Percentiles rank a stretch among this genome's conserved stretches.
phyloP scores from a whole-genome alignment of 2,888 invertebrate genomes.

The Nephrocerus scutellatus region DNA sequence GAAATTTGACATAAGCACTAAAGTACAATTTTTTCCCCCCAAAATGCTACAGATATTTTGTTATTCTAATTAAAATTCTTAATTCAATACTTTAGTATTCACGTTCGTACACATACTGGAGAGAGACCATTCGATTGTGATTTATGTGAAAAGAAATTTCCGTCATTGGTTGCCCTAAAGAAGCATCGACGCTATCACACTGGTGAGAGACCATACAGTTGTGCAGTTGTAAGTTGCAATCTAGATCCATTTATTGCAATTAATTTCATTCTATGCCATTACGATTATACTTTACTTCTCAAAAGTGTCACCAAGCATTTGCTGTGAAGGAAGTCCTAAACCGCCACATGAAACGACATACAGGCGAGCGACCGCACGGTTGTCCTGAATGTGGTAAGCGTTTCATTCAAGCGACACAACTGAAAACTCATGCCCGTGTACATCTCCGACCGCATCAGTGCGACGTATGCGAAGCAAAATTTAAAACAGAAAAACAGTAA shows the following conservation, averaged over 20 bases:
- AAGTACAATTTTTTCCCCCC: no score
- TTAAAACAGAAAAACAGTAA: conserved; percentile 41
- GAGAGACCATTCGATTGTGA: conserved; percentile 64
- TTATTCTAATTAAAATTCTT: no score
- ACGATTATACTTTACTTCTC: conserved; percentile 16
- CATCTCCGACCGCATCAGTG: conserved; percentile 69
- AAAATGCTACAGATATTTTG: no score
- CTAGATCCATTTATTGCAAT: conserved; percentile 1
- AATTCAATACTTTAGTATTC: conserved; percentile 48
- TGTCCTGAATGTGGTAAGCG: conserved; percentile 59
- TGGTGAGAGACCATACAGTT: conserved; percentile 61
- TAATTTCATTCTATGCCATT: neutral
- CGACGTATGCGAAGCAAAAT: conserved; percentile 49
- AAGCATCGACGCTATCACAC: conserved; percentile 62
- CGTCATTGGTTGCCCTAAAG: conserved; percentile 67
- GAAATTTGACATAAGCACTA: neutral
- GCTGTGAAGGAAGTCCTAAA: conserved; percentile 77
- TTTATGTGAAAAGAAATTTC: conserved; percentile 61
- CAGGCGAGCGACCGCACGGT: conserved; percentile 43
- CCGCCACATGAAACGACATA: conserved; percentile 65
- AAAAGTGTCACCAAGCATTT: conserved; percentile 68
- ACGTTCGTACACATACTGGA: conserved; percentile 62
- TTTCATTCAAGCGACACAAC: conserved; percentile 78
- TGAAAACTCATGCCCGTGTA: conserved; percentile 65
- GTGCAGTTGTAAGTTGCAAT: conserved; percentile 51